Conservation (phyloP, 2,797 vertebrate genomes). For the Leuciscus waleckii region DNA sequence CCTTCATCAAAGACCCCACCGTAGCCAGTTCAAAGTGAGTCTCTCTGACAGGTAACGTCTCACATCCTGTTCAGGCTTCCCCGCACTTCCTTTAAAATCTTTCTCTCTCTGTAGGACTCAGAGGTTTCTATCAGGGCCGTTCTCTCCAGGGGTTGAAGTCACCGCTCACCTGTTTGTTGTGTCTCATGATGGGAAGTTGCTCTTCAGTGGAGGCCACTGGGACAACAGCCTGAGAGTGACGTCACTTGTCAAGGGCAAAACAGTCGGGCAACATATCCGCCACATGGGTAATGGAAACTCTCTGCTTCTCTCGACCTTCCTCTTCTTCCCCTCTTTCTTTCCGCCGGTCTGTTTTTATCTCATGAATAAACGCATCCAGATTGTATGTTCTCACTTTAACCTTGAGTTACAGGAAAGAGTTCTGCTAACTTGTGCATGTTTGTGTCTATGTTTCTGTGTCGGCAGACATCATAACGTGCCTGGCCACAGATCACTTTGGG, state of each 20-base stretch:
- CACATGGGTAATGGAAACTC: constrained; percentile 87
- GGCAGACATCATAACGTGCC: constrained; percentile 81
- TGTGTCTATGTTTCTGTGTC: neutral
- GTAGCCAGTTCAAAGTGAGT: constrained; percentile 93
- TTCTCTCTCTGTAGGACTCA: constrained; percentile 82
- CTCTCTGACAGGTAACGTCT: neutral
- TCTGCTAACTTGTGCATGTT: neutral
- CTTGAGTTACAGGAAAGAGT: neutral
- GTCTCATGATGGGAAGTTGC: constrained; percentile 93
- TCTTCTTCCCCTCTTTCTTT: neutral
- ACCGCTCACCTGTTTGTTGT: constrained; percentile 87
- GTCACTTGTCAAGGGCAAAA: constrained; percentile 90
- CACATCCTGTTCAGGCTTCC: neutral
- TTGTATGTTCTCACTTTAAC: constrained; percentile 11
- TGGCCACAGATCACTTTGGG: constrained; percentile 92
- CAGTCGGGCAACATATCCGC: constrained; percentile 88
- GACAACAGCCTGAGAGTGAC: constrained; percentile 95
- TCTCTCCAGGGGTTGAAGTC: constrained; percentile 88
- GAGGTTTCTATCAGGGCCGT: constrained; percentile 86
- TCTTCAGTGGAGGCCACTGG: constrained; percentile 97
- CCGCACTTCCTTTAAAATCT: neutral
- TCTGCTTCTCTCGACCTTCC: neutral
- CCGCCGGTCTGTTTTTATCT: neutral
- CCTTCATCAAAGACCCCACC: constrained; percentile 94
- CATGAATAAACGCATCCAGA: neutral